Conservation (phyloP, 2,888 invertebrate genomes). For the Hartigia nigra region DNA sequence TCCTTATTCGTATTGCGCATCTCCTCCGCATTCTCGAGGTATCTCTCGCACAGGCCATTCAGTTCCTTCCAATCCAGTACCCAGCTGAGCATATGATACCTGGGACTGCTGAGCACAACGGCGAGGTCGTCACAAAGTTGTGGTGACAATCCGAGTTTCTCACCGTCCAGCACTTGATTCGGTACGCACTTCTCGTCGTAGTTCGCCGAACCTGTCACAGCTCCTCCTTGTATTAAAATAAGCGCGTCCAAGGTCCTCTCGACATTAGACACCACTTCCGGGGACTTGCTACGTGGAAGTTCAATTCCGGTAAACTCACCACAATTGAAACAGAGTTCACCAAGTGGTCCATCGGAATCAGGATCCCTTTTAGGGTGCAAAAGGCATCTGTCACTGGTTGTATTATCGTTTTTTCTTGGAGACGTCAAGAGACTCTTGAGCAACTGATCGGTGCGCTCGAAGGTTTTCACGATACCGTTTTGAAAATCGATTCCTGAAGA, state of each 20-base stretch:
- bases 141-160: constrained; percentile 73
- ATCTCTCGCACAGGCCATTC: constrained; percentile 70
- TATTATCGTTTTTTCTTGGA: constrained; percentile 41
- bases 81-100: constrained; percentile 80
- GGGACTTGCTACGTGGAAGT: constrained; percentile 28
- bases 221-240: constrained; percentile 69
- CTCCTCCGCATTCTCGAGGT: constrained; percentile 70
- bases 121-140: constrained; percentile 78
- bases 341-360: constrained; percentile 30
- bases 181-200: constrained; percentile 76
- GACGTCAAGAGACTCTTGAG: constrained; percentile 49
- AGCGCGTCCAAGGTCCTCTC: constrained; percentile 67
- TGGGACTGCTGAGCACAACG: constrained; percentile 76
- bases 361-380: constrained; percentile 42
- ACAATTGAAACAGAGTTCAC: constrained; percentile 54
- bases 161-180: constrained; percentile 70
- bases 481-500: constrained; percentile 34
- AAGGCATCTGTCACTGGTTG: constrained; percentile 33
- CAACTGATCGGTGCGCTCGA: constrained; percentile 48
- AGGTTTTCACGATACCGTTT: constrained; percentile 40
- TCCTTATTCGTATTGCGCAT: constrained; percentile 77
- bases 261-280: constrained; percentile 63
- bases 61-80: constrained; percentile 72
- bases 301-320: constrained; percentile 48
- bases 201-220: constrained; percentile 70